phyloP scores from a whole-genome alignment of 92 coral and sea anemone genomes.

The Phymanthus crucifer region DNA sequence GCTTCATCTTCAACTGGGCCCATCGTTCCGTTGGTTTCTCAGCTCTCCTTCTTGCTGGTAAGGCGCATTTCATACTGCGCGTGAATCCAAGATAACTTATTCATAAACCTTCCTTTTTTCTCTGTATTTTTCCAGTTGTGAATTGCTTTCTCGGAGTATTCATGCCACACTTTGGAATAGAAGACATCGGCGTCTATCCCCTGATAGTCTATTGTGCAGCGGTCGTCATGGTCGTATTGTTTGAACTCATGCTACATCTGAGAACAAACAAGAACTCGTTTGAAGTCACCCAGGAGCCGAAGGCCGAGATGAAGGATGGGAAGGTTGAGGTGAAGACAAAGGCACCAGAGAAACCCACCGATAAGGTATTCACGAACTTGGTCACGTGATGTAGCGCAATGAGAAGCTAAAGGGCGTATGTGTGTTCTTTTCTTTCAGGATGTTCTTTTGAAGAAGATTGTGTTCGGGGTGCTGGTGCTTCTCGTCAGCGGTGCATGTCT shows the following conservation, averaged over 20 bases:
- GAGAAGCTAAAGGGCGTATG: no score
- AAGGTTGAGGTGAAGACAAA: slow-evolving; percentile 18
- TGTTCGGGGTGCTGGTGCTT: slow-evolving; percentile 45
- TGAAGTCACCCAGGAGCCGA: slow-evolving; percentile 10
- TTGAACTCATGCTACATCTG: slow-evolving; percentile 36
- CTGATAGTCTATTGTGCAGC: slow-evolving; percentile 57
- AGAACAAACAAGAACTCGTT: not conserved
- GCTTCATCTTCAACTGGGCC: slow-evolving; percentile 61
- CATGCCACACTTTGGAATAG: slow-evolving; percentile 50
- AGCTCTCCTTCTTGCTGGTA: slow-evolving; percentile 53
- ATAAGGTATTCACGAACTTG: slow-evolving; percentile 29
- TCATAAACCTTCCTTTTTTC: not conserved
- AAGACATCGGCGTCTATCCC: slow-evolving; percentile 40
- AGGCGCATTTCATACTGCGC: not conserved
- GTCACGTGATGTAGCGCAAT: no score
- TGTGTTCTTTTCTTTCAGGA: slow-evolving; percentile 32
- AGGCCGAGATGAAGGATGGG: slow-evolving; percentile 33
- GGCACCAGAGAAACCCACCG: slow-evolving; percentile 8
- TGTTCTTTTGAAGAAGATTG: slow-evolving; percentile 25
- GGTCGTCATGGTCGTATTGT: slow-evolving; percentile 41
- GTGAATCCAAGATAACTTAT: not conserved
- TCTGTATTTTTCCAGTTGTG: slow-evolving; percentile 36
- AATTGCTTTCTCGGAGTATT: slow-evolving; percentile 65
- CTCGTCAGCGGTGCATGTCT: slow-evolving; percentile 38
- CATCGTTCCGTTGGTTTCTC: slow-evolving; percentile 59